phyloP scores from a whole-genome alignment of 2,113 vertebrate species.

The Sapayoa aenigma region DNA sequence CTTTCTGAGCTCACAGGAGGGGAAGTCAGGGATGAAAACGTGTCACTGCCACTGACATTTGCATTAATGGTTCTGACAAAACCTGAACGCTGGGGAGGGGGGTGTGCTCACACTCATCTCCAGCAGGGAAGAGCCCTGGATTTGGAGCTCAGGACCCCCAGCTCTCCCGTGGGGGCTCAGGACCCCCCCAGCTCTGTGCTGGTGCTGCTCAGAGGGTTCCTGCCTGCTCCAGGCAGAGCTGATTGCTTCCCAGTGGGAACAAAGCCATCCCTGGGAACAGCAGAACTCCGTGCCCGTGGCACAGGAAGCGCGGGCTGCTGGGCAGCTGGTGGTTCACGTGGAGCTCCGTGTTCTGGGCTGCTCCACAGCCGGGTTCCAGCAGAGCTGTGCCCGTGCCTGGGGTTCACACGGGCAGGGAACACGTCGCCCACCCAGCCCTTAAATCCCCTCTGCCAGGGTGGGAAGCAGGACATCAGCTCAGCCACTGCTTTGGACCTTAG shows the following conservation, averaged over 20 bases:
- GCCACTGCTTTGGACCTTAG: not conserved
- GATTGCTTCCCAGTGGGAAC: not conserved
- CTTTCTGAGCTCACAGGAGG: not conserved
- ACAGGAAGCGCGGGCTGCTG: not conserved
- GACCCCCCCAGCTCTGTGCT: fast-evolving
- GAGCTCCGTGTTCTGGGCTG: not conserved
- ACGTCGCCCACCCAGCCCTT: not conserved
- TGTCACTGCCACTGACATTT: not conserved
- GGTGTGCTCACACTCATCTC: not conserved
- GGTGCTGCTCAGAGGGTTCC: not conserved
- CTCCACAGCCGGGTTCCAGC: fast-evolving
- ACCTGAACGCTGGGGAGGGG: not conserved
- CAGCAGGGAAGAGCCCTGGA: not conserved
- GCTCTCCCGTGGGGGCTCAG: not conserved
- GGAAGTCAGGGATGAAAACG: not conserved
- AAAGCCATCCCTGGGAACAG: not conserved
- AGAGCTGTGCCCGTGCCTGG: not conserved
- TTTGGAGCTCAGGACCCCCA: not conserved
- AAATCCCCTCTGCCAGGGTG: not conserved
- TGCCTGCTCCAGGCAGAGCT: not conserved
- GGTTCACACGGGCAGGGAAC: not conserved
- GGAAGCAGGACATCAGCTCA: not conserved
- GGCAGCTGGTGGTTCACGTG: not conserved
- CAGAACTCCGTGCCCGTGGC: not conserved
- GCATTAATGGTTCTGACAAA: not conserved